Conservation (phyloP, 2,113 vertebrate species). For the Nipponia nippon region DNA sequence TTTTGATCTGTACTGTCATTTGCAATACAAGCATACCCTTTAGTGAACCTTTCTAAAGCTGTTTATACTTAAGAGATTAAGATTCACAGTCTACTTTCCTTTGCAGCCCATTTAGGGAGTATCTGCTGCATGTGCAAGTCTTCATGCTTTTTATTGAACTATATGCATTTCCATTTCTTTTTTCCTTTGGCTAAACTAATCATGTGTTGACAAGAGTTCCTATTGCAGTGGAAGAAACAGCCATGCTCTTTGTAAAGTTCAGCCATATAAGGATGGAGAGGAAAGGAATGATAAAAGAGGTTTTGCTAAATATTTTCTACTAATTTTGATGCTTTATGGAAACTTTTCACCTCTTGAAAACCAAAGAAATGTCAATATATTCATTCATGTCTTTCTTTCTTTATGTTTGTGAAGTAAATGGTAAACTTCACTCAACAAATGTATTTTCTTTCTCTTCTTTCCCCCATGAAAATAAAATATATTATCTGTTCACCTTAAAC, state of each 20-base stretch:
- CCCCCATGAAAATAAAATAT: background rate
- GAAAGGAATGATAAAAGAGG: background rate
- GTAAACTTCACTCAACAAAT: background rate
- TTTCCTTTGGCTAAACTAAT: background rate
- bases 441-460: background rate
- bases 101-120: background rate
- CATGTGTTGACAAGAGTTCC: background rate
- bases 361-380: background rate
- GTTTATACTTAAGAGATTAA: background rate
- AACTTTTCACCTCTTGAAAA: background rate
- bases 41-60: background rate
- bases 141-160: background rate
- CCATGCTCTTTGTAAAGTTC: background rate
- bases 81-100: background rate
- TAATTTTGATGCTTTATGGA: background rate
- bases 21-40: background rate
- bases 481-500: background rate
- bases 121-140: background rate
- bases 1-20: conserved; percentile 7
- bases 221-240: background rate
- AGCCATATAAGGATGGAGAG: background rate
- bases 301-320: background rate
- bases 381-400: background rate
- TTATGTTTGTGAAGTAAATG: background rate
- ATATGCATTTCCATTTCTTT: background rate